These are phyloP conservation scores for Redunca redunca DNA, from an alignment of 2,113 vertebrate genomes.

Conservation along the genomic window DNA sequence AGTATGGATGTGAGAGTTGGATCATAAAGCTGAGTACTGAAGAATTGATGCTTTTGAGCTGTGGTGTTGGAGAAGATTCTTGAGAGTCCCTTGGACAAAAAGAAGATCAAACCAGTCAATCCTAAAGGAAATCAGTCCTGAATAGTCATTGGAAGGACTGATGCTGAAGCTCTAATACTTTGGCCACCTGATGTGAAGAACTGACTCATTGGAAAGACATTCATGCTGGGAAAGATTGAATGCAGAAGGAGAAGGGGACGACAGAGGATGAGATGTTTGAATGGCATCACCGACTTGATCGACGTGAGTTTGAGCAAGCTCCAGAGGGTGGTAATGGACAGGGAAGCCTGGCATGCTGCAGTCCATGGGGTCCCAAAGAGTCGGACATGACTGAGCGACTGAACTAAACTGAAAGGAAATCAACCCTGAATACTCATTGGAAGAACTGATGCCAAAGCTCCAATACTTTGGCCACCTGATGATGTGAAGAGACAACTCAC, in stretches of 20 bases:
- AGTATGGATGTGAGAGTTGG: not conserved
- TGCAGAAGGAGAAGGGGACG: not conserved
- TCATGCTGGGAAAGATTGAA: not conserved
- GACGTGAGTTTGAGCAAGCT: not conserved
- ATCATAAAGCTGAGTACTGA: not conserved
- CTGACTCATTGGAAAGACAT: not conserved
- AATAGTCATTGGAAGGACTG: not conserved
- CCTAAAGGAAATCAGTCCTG: not conserved
- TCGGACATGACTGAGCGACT: accelerated
- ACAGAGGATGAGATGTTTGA: not conserved
- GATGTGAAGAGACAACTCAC: not conserved
- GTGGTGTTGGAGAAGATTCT: not conserved
- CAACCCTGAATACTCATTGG: not conserved
- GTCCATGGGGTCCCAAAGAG: not conserved
- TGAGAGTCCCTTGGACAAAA: not conserved
- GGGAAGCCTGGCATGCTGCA: not conserved
- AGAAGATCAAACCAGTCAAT: not conserved
- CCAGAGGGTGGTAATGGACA: not conserved
- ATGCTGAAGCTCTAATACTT: not conserved
- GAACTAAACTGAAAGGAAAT: not conserved
- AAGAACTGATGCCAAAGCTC: not conserved
- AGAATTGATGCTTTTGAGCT: not conserved
- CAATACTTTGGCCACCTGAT: not conserved
- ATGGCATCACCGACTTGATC: not conserved
- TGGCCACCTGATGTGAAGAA: not conserved